Conservation (phyloP, 2,113 vertebrate species). For the Hirundichthys speculiger region DNA sequence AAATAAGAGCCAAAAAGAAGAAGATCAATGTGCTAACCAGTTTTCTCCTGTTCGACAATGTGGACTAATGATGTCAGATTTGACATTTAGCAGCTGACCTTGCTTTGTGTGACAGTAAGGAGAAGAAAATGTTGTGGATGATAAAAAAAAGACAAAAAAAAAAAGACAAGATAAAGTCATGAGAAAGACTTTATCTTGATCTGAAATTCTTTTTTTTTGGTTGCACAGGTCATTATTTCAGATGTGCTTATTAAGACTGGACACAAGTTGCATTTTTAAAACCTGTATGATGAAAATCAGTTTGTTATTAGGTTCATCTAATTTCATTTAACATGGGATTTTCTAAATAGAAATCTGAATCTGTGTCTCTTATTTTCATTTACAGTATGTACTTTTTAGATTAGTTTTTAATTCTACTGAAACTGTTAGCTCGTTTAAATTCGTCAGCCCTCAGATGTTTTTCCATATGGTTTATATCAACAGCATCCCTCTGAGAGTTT, state of each 20-base stretch:
- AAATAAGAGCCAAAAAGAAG: slow-evolving; percentile 32
- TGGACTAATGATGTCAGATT: slow-evolving; percentile 53
- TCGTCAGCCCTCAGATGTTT: background rate
- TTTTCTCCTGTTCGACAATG: slow-evolving; percentile 50
- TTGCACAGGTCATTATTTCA: no score
- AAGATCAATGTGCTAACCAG: slow-evolving; percentile 65
- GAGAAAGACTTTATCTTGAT: background rate
- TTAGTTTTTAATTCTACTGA: no score
- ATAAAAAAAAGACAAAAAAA: background rate
- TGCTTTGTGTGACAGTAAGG: slow-evolving; percentile 39
- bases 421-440: no score
- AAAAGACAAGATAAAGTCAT: background rate
- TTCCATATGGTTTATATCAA: background rate
- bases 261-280: no score
- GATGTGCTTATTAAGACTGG: no score
- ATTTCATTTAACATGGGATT: no score
- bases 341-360: no score
- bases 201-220: no score
- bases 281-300: no score
- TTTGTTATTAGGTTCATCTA: no score
- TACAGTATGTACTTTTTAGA: no score
- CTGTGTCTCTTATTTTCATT: no score
- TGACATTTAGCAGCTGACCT: slow-evolving; percentile 57
- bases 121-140: slow-evolving; percentile 17
- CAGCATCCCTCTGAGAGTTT: background rate